A percentile compares a stretch with the other conserved stretches of the same genome.
These are phyloP conservation scores for Apus apus DNA, from an alignment of 2,113 vertebrate species.

Conservation along the genomic window DNA sequence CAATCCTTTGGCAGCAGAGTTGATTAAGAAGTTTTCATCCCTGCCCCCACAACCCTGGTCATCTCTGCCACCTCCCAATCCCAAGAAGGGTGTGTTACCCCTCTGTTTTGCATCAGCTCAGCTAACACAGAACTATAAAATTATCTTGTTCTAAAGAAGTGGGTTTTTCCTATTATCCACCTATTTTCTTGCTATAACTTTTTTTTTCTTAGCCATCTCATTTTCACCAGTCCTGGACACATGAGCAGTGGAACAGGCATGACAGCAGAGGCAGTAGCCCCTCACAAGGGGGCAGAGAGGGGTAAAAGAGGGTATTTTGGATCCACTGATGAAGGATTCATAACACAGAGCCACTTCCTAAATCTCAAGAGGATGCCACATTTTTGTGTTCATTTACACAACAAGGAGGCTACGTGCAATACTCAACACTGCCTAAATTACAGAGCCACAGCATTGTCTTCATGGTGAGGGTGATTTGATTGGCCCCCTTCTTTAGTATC, in stretches of 20 bases:
- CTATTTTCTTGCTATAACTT: background rate
- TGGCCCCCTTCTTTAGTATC: background rate
- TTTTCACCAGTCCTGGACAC: background rate
- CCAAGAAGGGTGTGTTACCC: background rate
- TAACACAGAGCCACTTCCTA: background rate
- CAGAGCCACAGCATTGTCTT: rapidly evolving
- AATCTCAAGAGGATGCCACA: background rate
- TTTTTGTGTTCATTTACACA: background rate
- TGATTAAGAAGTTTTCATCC: background rate
- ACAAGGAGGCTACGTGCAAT: background rate
- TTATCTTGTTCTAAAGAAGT: background rate
- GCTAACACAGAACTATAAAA: background rate
- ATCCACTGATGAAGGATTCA: background rate
- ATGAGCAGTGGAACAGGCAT: background rate
- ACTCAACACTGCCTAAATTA: background rate
- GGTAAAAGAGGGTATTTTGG: background rate
- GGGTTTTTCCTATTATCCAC: background rate
- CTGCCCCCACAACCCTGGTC: rapidly evolving
- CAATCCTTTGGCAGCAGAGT: background rate
- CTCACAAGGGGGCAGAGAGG: background rate
- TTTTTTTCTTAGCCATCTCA: background rate
- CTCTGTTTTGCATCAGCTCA: background rate
- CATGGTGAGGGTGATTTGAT: background rate
- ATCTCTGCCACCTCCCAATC: background rate
- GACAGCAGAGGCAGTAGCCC: background rate